Evolutionary conservation across 2,113 vertebrate genomes (phyloP).

Genomic region (Callospermophilus lateralis): DNA sequence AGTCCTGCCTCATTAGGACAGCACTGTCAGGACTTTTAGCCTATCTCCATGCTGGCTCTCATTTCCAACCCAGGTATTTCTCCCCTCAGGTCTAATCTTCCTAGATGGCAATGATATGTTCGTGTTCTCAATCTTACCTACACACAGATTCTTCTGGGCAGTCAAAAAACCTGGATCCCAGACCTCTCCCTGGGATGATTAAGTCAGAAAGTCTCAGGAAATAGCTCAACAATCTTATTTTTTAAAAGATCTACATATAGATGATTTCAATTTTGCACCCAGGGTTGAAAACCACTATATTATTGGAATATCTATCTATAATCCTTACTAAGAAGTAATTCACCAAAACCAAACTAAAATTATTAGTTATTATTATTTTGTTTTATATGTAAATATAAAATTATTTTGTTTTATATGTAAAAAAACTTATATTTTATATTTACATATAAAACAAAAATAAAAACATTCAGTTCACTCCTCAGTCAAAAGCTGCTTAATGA

Average conservation of each 20-base stretch:
- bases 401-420: too few species aligned
- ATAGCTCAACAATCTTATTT: background rate
- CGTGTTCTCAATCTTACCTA: background rate
- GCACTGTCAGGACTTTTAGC: background rate
- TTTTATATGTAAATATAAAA: too few species aligned
- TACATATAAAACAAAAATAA: background rate
- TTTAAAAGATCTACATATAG: background rate
- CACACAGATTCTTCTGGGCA: background rate
- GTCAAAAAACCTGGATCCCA: background rate
- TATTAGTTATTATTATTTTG: background rate
- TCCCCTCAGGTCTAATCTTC: background rate
- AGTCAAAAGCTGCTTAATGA: conserved; percentile 43
- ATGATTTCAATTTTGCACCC: background rate
- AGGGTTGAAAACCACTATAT: background rate
- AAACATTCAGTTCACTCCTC: conserved; percentile 34
- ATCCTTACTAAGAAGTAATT: conserved; percentile 32
- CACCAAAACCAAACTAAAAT: background rate
- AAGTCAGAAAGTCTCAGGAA: background rate
- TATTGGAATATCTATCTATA: background rate
- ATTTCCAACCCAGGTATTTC: background rate
- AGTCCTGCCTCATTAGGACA: background rate
- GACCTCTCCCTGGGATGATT: background rate
- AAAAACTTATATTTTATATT: too few species aligned
- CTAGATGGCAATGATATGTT: background rate
- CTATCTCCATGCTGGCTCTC: background rate